These are phyloP conservation scores for Fabriciana adippe DNA, from an alignment of 2,888 invertebrate genomes.

Conservation along the genomic window DNA sequence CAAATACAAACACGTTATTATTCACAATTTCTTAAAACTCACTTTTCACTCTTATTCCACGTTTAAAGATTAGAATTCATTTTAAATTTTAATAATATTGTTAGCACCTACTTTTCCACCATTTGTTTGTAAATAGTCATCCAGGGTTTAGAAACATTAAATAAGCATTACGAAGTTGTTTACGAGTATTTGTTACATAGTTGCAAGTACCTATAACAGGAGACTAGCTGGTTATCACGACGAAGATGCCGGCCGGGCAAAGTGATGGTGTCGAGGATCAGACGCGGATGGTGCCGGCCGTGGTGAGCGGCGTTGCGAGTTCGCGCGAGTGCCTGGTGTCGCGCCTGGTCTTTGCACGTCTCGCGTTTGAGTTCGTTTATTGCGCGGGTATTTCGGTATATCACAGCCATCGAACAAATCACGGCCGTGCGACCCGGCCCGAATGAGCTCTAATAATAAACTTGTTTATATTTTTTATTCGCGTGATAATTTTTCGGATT, in stretches of 20 bases:
- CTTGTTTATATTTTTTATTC: slow-evolving; percentile 80
- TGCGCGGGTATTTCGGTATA: slow-evolving; percentile 79
- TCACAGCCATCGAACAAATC: slow-evolving; percentile 79
- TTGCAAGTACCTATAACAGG: slow-evolving; percentile 40
- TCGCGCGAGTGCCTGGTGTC: slow-evolving; percentile 56
- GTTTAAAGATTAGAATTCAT: neutral
- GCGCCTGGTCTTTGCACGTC: slow-evolving; percentile 63
- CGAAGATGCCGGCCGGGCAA: slow-evolving; percentile 31
- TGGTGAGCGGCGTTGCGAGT: slow-evolving; percentile 57
- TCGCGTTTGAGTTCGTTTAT: slow-evolving; percentile 62
- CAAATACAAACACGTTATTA: slow-evolving; percentile 23
- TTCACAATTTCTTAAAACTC: slow-evolving; percentile 24
- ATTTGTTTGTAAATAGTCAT: neutral
- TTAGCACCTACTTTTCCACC: neutral
- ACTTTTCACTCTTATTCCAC: slow-evolving; percentile 1
- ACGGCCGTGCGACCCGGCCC: slow-evolving; percentile 80
- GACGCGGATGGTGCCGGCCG: slow-evolving; percentile 40
- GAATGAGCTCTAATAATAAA: slow-evolving; percentile 81
- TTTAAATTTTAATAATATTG: neutral
- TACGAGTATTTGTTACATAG: slow-evolving; percentile 14
- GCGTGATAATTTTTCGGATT: slow-evolving; percentile 66
- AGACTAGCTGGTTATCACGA: slow-evolving; percentile 30
- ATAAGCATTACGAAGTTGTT: neutral
- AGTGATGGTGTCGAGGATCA: slow-evolving; percentile 31
- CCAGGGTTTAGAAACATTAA: neutral